Base-by-base conservation (phyloP, 2,797 vertebrate genomes). In the Sebastes taczanowskii region DNA sequence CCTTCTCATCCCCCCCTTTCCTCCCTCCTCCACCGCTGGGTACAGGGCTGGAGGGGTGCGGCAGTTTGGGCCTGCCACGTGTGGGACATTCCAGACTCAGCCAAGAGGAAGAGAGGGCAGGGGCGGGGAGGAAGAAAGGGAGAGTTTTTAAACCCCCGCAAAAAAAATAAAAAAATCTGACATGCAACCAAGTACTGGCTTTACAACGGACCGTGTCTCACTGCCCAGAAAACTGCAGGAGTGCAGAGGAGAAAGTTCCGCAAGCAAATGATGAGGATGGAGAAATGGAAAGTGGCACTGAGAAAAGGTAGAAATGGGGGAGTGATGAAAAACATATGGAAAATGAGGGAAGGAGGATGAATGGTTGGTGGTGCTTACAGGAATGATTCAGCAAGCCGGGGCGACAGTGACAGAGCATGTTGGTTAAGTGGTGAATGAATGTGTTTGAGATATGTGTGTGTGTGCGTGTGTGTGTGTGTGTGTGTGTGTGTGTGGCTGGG, bases 1-100 rank as follows among this genome's bases (percentile, higher is more conserved):
- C 65, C 34, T 29, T 60, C 67, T 67, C 38, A 2, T 58, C 60
- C 77, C 82, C 82, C 72, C 72, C 35, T 71, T 67, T 60, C 60
- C 74, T 78, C 75, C 86, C 86, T 84, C 86, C 84, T 83, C 74
- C 77, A 81, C 81, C 29, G 42, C 83, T 77, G 87, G 90, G 84
- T 91, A 88, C 89, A 84, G 55, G 86, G 71, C 73, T 58, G 81
- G 73, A 94, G 94, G 91, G 90, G 92, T 85, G 93, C 84, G 91
- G 94, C 94, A 89, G 91, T 88, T 91, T 90, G 90, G 86, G 90
- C 78, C 91, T 97, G 96, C 95, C 95, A 97, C 94, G 84, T 97
- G 96, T 96, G 96, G 96, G 96, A 93, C 93, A 94, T 95, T 95
- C 94, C 92, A 93, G 80, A 85, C 84, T 32, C 77, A 92, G 88